A percentile compares a stretch with the other conserved stretches of the same genome.
Conservation (phyloP, 2,113 vertebrate species). For the Raja brachyura region DNA sequence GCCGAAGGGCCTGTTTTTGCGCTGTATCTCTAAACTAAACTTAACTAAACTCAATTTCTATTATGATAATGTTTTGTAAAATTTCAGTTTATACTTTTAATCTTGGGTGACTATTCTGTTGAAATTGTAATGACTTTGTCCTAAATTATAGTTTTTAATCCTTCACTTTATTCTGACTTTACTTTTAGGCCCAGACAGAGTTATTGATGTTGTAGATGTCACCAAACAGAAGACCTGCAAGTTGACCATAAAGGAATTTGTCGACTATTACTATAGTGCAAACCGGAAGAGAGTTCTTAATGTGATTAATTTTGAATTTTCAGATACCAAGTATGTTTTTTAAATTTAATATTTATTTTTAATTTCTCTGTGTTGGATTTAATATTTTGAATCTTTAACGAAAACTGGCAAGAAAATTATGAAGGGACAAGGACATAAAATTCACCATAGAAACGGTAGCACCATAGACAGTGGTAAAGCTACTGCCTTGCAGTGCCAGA, state of each 20-base stretch:
- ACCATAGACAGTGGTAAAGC: no score
- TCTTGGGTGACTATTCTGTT: not conserved
- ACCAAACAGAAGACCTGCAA: constrained; percentile 91
- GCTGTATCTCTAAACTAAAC: no score
- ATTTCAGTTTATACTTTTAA: not conserved
- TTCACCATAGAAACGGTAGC: no score
- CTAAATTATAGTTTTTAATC: not conserved
- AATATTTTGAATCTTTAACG: not conserved
- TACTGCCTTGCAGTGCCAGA: no score
- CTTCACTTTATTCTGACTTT: not conserved
- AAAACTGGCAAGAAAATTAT: not conserved
- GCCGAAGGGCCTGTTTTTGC: no score
- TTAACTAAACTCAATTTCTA: not conserved
- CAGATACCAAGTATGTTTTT: constrained; percentile 71
- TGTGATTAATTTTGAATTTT: constrained; percentile 89
- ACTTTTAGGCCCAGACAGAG: constrained; percentile 73
- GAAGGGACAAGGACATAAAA: not conserved
- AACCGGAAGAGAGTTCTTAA: constrained; percentile 94
- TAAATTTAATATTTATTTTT: not conserved
- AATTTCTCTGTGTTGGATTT: not conserved
- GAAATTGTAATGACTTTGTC: not conserved
- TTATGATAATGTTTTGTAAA: not conserved
- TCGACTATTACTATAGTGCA: constrained; percentile 96
- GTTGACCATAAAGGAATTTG: constrained; percentile 98
- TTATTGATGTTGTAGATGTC: constrained; percentile 89